These are phyloP conservation scores for Henicopernis longicauda DNA, from an alignment of 2,113 vertebrate genomes.

Conservation along the genomic window DNA sequence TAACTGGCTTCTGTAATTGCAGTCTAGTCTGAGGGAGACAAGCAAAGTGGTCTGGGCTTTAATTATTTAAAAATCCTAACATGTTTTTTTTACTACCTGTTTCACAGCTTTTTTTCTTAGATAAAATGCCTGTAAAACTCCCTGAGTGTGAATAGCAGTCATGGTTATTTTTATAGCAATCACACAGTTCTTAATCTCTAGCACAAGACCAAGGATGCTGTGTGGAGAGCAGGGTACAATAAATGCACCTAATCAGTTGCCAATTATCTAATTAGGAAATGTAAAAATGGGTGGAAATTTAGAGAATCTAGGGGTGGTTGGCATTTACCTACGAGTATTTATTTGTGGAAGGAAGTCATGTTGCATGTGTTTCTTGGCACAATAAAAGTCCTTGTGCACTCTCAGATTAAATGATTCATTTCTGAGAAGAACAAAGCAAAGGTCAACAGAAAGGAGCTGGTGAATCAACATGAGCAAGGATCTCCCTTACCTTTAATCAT, in stretches of 20 bases:
- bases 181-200: background rate
- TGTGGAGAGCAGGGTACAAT: background rate
- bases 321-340: background rate
- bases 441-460: background rate
- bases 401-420: background rate
- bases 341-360: background rate
- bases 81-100: background rate
- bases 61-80: background rate
- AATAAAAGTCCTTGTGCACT: background rate
- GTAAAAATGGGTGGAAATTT: background rate
- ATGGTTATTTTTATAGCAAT: background rate
- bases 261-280: background rate
- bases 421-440: background rate
- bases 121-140: background rate
- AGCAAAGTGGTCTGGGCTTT: background rate
- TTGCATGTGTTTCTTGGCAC: background rate
- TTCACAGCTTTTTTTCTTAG: background rate
- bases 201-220: background rate
- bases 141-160: background rate
- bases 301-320: rapidly evolving
- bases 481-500: background rate
- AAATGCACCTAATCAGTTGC: background rate
- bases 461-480: background rate
- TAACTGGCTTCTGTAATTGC: background rate
- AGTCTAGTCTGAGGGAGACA: background rate